phyloP scores from a whole-genome alignment of 2,113 vertebrate genomes.

The Oncorhynchus mykiss region DNA sequence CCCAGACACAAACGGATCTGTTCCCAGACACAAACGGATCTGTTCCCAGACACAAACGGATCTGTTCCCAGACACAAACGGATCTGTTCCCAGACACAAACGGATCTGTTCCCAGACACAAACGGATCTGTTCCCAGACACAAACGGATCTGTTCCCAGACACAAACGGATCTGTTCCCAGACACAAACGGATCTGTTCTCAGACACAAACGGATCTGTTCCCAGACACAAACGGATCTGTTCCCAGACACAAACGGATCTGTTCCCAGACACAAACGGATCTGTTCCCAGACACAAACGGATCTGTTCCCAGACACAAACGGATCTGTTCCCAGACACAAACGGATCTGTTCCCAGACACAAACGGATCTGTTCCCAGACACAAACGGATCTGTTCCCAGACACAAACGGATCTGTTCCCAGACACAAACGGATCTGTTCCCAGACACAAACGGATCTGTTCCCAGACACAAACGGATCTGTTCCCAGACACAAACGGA shows the following conservation, averaged over 20 bases:
- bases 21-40: neutral
- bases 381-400: conserved; percentile 2
- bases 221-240: too few relatives aligned
- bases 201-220: conserved; percentile 4
- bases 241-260: too few relatives aligned
- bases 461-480: conserved; percentile 1
- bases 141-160: neutral
- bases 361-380: too few relatives aligned
- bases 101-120: neutral
- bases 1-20: too few relatives aligned
- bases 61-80: conserved; percentile 8
- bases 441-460: too few relatives aligned
- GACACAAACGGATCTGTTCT: conserved; percentile 1
- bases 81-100: neutral
- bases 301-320: conserved; percentile 10
- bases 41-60: conserved; percentile 6
- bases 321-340: neutral
- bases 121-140: neutral
- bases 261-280: neutral
- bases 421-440: conserved; percentile 6
- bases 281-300: conserved; percentile 6
- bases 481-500: neutral
- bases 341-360: too few relatives aligned
- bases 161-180: too few relatives aligned
- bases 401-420: conserved; percentile 9